Evolutionary conservation across 2,113 vertebrate genomes (phyloP).

Genomic region (Erythrolamprus reginae): DNA sequence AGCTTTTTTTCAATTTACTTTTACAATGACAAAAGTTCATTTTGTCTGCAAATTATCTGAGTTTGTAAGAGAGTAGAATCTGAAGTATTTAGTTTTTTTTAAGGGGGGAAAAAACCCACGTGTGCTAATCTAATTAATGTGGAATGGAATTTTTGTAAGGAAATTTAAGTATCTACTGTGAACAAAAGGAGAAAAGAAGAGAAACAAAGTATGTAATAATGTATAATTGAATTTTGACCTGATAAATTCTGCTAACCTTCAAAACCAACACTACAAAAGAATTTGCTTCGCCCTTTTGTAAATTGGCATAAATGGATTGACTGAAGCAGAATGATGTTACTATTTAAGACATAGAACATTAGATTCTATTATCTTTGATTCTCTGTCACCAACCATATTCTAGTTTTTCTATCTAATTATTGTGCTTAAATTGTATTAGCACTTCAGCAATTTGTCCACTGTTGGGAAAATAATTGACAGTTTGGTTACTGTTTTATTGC

Average conservation of each 20-base stretch:
- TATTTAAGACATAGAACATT: conserved; percentile 77
- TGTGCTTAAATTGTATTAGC: conserved; percentile 75
- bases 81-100: not conserved
- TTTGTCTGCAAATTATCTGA: not conserved
- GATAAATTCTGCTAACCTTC: conserved; percentile 69
- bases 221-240: conserved; percentile 69
- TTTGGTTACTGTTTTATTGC: conserved; percentile 68
- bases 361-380: conserved; percentile 78
- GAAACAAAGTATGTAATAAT: conserved; percentile 58
- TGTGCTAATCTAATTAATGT: conserved; percentile 11
- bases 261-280: conserved; percentile 68
- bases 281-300: conserved; percentile 76
- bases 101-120: not conserved
- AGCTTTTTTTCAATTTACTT: not conserved
- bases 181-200: conserved; percentile 50
- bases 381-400: conserved; percentile 76
- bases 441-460: conserved; percentile 74
- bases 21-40: not conserved
- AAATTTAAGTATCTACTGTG: conserved; percentile 34
- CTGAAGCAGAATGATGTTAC: conserved; percentile 76
- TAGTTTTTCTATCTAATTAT: conserved; percentile 80
- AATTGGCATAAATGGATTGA: conserved; percentile 78
- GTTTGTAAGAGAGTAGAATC: not conserved
- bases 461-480: conserved; percentile 75
- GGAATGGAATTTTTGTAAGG: not conserved